Conservation (phyloP, 2,113 vertebrate genomes). For the Syrmaticus mikado region DNA sequence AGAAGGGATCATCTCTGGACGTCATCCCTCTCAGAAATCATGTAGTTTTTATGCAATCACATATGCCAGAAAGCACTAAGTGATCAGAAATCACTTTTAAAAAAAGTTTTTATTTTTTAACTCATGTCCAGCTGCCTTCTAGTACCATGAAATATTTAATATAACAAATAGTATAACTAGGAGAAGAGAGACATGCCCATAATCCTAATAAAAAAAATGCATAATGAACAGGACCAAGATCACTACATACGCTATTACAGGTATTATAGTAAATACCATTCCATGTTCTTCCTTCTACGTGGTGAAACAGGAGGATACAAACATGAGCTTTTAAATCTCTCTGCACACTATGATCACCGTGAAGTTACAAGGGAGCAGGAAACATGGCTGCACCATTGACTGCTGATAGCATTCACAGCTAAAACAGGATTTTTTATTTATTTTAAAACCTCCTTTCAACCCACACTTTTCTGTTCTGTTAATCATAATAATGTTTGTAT, state of each 20-base stretch:
- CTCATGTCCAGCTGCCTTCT: neutral
- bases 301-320: neutral
- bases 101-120: neutral
- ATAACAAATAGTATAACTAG: neutral
- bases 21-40: neutral
- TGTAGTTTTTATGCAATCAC: neutral
- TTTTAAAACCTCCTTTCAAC: neutral
- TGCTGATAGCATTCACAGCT: neutral
- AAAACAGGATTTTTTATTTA: neutral
- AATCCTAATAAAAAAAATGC: neutral
- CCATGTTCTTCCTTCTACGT: accelerated
- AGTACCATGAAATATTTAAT: neutral
- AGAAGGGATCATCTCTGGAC: neutral
- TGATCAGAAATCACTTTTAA: neutral
- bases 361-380: neutral
- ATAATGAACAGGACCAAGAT: neutral
- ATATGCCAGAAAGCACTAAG: neutral
- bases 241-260: accelerated
- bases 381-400: accelerated
- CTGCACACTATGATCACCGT: neutral
- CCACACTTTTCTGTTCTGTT: neutral
- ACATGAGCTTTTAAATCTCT: neutral
- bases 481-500: neutral
- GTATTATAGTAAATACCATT: neutral
- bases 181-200: neutral